Base-by-base conservation (phyloP, 2,888 invertebrate genomes). In the Cylloceria caligata region DNA sequence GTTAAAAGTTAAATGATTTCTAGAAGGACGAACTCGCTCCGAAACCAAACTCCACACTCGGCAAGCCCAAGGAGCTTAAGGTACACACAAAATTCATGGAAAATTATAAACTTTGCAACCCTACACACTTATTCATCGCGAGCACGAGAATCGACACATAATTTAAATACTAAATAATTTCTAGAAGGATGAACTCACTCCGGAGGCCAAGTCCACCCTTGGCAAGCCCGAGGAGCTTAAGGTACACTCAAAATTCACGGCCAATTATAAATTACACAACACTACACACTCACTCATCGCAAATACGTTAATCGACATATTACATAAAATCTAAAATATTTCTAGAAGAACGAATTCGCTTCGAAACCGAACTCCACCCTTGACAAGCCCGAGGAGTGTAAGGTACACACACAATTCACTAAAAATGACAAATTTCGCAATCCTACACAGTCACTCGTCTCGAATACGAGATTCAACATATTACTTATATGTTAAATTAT, bases 1-100 rank as follows among this genome's bases (percentile, higher is more conserved):
- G 34, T 88, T 6, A 52, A 71, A 62, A 45, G 57, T 47, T 68
- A 69, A 75, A 68, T 68, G 49, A 52, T 77, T 71, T 77, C 16
- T 72, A 73, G 76, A 72, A 83, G 75, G 85, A 77, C 49, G 77
- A 81, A 81, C 27, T 68, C 27, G 57, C 71, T 49, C 74, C 76
- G 6, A 87, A 85, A 85, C 80, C 81, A n/a, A 86, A 85, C 73
- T 13, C 81, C n/a, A 84, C 84, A 9, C 84, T 86, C 21, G 83
- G 74, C 69, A 87, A 86, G 84, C 86, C 86, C 67, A 85, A 83
- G 45, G 86, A 86, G 39, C 42, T 80, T 4, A 86, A 88, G 88
- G 88, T 88, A 88, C 76, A 85, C 67, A 72, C 3, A 30, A 30
- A 30, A 30, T 30, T 30, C 30, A 5, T 5, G 3, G 3, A 30